Conservation (phyloP, 1,140 invertebrate genomes). For the Mactra quadrangularis region DNA sequence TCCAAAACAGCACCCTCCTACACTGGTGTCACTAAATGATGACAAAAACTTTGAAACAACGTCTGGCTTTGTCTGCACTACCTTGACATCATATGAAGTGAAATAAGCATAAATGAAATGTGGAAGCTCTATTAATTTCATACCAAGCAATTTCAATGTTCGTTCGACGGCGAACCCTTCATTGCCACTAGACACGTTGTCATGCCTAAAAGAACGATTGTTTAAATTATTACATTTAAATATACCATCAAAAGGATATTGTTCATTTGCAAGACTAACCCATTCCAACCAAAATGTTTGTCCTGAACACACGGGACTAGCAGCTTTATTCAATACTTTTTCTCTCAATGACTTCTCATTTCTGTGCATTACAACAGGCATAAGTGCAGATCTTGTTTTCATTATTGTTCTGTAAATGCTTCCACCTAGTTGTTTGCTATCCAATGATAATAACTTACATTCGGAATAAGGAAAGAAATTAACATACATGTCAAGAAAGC, state of each 20-base stretch:
- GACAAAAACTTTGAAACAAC: constrained; percentile 44
- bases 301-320: too few relatives aligned
- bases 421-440: constrained; percentile 9
- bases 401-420: constrained; percentile 14
- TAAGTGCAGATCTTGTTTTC: neutral
- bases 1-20: constrained; percentile 29
- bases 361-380: neutral
- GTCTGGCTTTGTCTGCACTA: constrained; percentile 11
- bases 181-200: too few relatives aligned
- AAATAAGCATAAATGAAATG: constrained; percentile 10
- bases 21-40: neutral
- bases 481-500: too few relatives aligned
- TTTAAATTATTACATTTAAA: constrained; percentile 16
- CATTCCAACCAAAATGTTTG: neutral
- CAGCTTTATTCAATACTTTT: too few relatives aligned
- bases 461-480: too few relatives aligned
- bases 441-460: too few relatives aligned
- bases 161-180: too few relatives aligned
- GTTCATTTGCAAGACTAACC: neutral
- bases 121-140: constrained; percentile 63
- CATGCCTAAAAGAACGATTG: too few relatives aligned
- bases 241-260: neutral
- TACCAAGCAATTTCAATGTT: constrained; percentile 38
- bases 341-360: neutral
- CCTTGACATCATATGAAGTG: constrained; percentile 9